phyloP scores from a whole-genome alignment of 2,888 invertebrate species.

The Stegana nigrithorax region DNA sequence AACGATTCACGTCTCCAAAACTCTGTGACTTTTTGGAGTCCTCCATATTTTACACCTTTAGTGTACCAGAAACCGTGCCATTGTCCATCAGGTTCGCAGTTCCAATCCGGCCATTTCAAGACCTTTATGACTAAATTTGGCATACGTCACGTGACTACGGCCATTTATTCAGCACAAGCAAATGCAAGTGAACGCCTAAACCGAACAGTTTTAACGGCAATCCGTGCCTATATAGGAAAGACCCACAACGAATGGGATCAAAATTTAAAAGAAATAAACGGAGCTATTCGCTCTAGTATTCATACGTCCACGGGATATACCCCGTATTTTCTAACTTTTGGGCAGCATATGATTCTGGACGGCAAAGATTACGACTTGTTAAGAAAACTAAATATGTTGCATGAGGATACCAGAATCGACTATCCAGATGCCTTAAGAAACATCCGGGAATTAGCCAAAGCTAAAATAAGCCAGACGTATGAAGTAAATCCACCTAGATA shows the following conservation, averaged over 20 bases:
- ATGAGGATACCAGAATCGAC: background rate
- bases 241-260: constrained; percentile 28
- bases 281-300: constrained; percentile 14
- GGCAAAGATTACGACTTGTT: constrained; percentile 11
- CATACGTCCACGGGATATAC: constrained; percentile 20
- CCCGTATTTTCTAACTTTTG: constrained; percentile 26
- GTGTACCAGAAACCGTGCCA: background rate
- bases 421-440: background rate
- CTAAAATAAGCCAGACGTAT: background rate
- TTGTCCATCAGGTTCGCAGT: background rate
- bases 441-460: background rate
- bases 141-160: background rate
- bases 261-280: constrained; percentile 18
- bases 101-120: background rate
- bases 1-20: background rate
- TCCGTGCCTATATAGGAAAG: constrained; percentile 24
- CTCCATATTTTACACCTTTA: background rate
- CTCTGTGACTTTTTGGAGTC: background rate
- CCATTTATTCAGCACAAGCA: background rate
- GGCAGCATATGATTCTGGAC: constrained; percentile 25
- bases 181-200: constrained; percentile 21
- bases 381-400: background rate
- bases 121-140: background rate
- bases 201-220: constrained; percentile 25
- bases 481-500: too few species aligned